A percentile compares a stretch with the other conserved stretches of the same genome.
Evolutionary conservation across 2,113 vertebrate genomes (phyloP).

Genomic region (Hemiprocne comata): DNA sequence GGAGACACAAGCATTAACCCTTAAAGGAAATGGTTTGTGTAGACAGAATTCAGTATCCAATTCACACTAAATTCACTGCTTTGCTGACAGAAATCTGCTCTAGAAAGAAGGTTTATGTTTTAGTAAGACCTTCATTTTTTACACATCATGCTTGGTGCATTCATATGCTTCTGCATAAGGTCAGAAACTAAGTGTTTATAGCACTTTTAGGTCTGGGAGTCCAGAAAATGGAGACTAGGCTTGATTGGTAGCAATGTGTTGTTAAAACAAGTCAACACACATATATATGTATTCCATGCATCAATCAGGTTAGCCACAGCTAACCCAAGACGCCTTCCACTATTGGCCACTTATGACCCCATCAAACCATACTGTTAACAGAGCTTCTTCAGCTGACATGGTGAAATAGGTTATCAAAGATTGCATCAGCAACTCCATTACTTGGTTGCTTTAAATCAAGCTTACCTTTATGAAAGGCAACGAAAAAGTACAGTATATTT

Average conservation of each 20-base stretch:
- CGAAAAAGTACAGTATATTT: neutral
- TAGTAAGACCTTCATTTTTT: neutral
- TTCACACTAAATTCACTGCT: neutral
- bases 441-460: neutral
- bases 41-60: neutral
- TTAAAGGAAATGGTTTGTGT: neutral
- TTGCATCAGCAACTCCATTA: neutral
- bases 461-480: neutral
- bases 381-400: neutral
- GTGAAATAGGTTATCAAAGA: neutral
- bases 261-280: neutral
- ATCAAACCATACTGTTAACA: neutral
- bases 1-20: neutral
- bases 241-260: neutral
- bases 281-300: rapidly evolving
- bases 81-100: neutral
- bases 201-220: neutral
- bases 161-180: neutral
- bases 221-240: neutral
- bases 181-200: neutral
- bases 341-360: neutral
- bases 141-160: neutral
- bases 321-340: neutral
- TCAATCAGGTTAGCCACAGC: neutral
- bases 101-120: neutral